Percentiles rank a stretch among this genome's conserved stretches.
Conservation (phyloP, 2,797 vertebrate species). For the Lophius americanus region DNA sequence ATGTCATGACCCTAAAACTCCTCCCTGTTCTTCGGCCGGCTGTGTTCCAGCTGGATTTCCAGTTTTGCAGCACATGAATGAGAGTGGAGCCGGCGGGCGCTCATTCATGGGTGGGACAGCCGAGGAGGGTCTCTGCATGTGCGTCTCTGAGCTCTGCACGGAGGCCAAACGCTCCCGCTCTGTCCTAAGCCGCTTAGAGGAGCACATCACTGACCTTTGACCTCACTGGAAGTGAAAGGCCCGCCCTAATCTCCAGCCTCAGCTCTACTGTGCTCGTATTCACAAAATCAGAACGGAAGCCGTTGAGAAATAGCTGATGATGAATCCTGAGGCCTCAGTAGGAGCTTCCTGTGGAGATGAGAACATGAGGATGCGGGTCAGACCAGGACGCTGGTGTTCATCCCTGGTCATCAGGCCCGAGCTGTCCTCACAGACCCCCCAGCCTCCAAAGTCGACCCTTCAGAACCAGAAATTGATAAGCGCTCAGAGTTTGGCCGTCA, state of each 20-base stretch:
- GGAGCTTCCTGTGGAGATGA: constrained; percentile 8
- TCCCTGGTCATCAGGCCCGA: constrained; percentile 19
- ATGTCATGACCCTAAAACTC: constrained; percentile 48
- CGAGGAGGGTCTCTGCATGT: constrained; percentile 25
- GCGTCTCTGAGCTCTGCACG: constrained; percentile 27
- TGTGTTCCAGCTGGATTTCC: constrained; percentile 61
- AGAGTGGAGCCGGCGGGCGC: constrained; percentile 29
- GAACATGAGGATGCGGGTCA: constrained; percentile 19
- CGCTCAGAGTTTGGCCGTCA: constrained; percentile 22
- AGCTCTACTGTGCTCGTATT: constrained; percentile 24
- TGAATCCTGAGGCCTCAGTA: constrained; percentile 4
- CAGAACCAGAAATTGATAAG: constrained; percentile 11
- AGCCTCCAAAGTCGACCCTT: no score
- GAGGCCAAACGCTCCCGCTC: constrained; percentile 37
- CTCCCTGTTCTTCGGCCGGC: constrained; percentile 40
- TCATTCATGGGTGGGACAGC: constrained; percentile 60
- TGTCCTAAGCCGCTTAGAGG: constrained; percentile 70
- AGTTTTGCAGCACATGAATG: constrained; percentile 64
- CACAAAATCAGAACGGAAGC: constrained; percentile 7
- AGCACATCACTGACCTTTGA: constrained; percentile 63
- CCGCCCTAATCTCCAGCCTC: constrained; percentile 50
- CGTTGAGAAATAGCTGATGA: constrained; percentile 24
- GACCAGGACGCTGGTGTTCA: constrained; percentile 20
- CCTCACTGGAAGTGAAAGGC: constrained; percentile 66
- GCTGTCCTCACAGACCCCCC: no score